These are phyloP conservation scores for Pipa parva DNA, from an alignment of 2,113 vertebrate genomes.

Conservation along the genomic window DNA sequence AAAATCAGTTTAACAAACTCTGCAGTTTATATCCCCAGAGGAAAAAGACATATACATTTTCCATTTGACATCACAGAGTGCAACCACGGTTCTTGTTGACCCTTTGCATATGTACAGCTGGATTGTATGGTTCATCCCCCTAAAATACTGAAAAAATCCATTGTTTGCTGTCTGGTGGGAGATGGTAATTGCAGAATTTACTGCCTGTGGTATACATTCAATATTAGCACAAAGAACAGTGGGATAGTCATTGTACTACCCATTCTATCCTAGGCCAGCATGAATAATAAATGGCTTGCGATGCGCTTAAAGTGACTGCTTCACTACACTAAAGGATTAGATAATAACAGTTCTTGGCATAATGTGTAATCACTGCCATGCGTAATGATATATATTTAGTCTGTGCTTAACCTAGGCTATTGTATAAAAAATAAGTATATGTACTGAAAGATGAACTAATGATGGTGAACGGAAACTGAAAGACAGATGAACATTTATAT, in stretches of 20 bases:
- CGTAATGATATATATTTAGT: slow-evolving; percentile 21
- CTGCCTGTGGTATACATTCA: neutral
- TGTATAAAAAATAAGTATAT: no score
- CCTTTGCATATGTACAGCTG: neutral
- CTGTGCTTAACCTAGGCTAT: no score
- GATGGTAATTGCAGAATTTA: neutral
- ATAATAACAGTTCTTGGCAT: slow-evolving; percentile 32
- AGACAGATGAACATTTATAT: no score
- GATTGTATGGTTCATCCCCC: neutral
- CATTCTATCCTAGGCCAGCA: slow-evolving; percentile 11
- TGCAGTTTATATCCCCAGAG: no score
- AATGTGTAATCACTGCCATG: slow-evolving; percentile 29
- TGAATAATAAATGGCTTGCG: slow-evolving; percentile 29
- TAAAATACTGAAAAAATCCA: neutral
- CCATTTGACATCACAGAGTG: neutral
- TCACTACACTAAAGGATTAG: slow-evolving; percentile 3
- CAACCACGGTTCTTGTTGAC: neutral
- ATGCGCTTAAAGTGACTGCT: slow-evolving; percentile 28
- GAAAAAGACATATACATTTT: no score
- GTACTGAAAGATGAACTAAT: no score
- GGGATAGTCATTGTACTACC: neutral
- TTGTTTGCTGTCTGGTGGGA: neutral
- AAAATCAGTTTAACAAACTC: no score
- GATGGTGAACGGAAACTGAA: no score
- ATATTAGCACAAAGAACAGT: neutral